A percentile compares a stretch with the other conserved stretches of the same genome.
Conservation (phyloP, 2,888 invertebrate genomes). For the Parnassius mnemosyne region DNA sequence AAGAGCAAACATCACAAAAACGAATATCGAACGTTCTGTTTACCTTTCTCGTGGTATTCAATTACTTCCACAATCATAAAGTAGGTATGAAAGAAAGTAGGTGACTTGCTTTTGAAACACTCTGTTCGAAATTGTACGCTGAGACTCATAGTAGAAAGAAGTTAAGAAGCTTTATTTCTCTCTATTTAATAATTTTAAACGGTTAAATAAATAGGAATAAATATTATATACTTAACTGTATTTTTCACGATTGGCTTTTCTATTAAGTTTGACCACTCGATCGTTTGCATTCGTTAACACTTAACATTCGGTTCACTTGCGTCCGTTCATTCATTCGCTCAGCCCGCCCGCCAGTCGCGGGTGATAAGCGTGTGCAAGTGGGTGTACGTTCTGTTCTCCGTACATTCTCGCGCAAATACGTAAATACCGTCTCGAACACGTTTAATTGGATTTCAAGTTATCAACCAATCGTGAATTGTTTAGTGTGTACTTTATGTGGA, state of each 20-base stretch:
- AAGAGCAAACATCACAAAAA: not conserved
- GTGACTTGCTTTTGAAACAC: conserved; percentile 49
- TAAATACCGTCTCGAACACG: conserved; percentile 48
- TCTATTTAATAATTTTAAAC: no score
- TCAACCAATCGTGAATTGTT: conserved; percentile 50
- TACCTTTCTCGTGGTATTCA: conserved; percentile 56
- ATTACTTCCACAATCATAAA: conserved; percentile 60
- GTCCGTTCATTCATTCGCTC: conserved; percentile 48
- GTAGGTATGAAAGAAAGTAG: conserved; percentile 49
- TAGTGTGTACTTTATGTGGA: conserved; percentile 44
- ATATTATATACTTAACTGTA: not conserved
- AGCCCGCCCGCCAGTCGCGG: conserved; percentile 55
- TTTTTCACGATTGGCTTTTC: conserved; percentile 36
- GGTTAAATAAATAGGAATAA: no score
- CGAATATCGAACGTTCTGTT: conserved; percentile 37
- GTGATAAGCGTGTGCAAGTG: conserved; percentile 56
- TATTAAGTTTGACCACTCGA: conserved; percentile 2
- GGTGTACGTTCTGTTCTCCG: conserved; percentile 42
- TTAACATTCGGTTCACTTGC: conserved; percentile 43
- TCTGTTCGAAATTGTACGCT: not conserved
- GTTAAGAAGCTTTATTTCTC: no score
- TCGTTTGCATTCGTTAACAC: conserved; percentile 37
- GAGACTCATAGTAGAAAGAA: no score
- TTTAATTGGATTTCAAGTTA: conserved; percentile 47
- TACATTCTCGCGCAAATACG: conserved; percentile 58